Percentiles rank a stretch among this genome's conserved stretches.
Evolutionary conservation across 2,113 vertebrate genomes (phyloP).

Genomic region (Centropus unirufus): DNA sequence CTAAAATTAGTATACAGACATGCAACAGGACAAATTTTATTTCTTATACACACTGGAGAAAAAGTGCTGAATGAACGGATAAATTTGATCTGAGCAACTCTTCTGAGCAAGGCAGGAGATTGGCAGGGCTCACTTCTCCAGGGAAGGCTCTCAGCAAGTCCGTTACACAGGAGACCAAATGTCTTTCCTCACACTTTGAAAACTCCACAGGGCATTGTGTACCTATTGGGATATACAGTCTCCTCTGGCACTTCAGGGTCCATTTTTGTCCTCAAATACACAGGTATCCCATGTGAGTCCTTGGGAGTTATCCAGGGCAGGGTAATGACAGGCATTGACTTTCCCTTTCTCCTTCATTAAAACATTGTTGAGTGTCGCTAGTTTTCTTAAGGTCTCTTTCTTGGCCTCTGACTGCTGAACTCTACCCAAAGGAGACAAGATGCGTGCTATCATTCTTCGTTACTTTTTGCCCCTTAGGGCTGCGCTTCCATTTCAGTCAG

Average conservation of each 20-base stretch:
- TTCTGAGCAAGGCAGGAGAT: background rate
- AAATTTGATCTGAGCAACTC: background rate
- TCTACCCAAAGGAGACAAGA: background rate
- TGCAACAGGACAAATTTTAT: background rate
- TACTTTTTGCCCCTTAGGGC: background rate
- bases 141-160: background rate
- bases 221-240: background rate
- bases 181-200: background rate
- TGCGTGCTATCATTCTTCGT: background rate
- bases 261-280: background rate
- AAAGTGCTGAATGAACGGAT: background rate
- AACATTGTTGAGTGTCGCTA: background rate
- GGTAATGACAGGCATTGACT: background rate
- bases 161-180: background rate
- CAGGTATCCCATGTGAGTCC: background rate
- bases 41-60: background rate
- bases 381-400: background rate
- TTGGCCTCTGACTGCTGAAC: background rate
- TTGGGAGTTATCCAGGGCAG: background rate
- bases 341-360: background rate
- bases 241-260: background rate
- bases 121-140: background rate
- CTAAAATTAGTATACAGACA: background rate
- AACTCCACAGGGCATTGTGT: background rate
- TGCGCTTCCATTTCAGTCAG: background rate